Percentiles rank a stretch among this genome's conserved stretches.
Conservation (phyloP, 2,113 vertebrate species). For the Bubalus kerabau region DNA sequence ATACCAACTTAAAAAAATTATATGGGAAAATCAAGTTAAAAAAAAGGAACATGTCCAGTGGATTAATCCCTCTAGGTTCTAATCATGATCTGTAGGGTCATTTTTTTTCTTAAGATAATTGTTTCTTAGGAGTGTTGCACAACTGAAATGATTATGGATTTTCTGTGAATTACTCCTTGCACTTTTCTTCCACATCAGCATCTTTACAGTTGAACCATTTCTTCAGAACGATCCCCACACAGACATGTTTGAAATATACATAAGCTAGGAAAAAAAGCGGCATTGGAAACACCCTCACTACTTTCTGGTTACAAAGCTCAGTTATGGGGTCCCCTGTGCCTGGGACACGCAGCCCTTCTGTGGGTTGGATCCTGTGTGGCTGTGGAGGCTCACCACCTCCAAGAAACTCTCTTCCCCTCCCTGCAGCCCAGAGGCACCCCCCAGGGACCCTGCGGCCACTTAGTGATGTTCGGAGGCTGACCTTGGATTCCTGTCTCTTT, state of each 20-base stretch:
- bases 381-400: accelerated
- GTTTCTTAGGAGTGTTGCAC: not conserved
- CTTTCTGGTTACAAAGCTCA: not conserved
- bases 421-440: not conserved
- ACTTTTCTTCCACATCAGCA: not conserved
- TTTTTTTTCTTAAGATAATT: not conserved
- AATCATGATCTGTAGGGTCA: not conserved
- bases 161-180: not conserved
- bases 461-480: not conserved
- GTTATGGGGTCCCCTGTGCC: accelerated
- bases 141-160: not conserved
- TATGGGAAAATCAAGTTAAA: not conserved
- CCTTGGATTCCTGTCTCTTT: not conserved
- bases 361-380: not conserved
- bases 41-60: not conserved
- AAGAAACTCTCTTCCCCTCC: not conserved
- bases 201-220: not conserved
- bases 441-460: not conserved
- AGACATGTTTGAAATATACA: not conserved
- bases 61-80: not conserved
- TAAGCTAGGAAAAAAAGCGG: not conserved
- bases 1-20: not conserved
- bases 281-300: not conserved
- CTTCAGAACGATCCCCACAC: not conserved
- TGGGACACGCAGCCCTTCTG: too few relatives aligned